A percentile compares a stretch with the other conserved stretches of the same genome.
Evolutionary conservation across 2,113 vertebrate species (phyloP).

Genomic region (Falco punctatus): DNA sequence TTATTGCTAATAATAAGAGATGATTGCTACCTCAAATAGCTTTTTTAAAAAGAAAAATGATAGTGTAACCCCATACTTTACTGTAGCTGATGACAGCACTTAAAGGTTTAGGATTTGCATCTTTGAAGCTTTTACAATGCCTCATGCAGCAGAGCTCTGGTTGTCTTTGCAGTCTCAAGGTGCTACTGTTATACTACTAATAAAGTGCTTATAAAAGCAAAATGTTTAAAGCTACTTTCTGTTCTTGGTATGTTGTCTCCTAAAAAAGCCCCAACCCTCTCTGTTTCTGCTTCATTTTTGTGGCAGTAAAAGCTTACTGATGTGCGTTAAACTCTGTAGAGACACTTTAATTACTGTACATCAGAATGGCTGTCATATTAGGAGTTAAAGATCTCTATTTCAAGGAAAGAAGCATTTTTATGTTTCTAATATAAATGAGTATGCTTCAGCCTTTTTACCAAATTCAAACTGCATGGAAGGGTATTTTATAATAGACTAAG

Average conservation of each 20-base stretch:
- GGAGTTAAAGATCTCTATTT: slow-evolving; percentile 53
- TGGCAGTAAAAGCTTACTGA: not conserved
- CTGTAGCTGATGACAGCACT: not conserved
- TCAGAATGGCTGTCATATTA: not conserved
- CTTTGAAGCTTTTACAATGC: not conserved
- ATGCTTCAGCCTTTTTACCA: slow-evolving; percentile 68
- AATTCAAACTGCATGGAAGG: slow-evolving; percentile 80
- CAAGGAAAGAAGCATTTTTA: slow-evolving; percentile 41
- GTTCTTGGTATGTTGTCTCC: not conserved
- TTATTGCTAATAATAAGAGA: not conserved
- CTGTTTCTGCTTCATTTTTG: not conserved
- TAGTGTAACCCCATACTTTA: not conserved
- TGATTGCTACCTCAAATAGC: not conserved
- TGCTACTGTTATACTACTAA: not conserved
- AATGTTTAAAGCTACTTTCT: slow-evolving; percentile 20
- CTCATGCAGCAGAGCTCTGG: not conserved
- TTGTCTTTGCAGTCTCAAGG: not conserved
- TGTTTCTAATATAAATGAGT: slow-evolving; percentile 67
- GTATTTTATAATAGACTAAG: slow-evolving; percentile 78
- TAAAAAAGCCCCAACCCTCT: not conserved
- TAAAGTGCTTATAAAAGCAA: not conserved
- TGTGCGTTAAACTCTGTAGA: not conserved
- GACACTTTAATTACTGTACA: slow-evolving; percentile 1
- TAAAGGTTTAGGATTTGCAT: not conserved
- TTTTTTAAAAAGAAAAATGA: not conserved